Percentiles rank a stretch among this genome's conserved stretches.
phyloP scores from a whole-genome alignment of 2,888 invertebrate species.

The Idaea aversata region DNA sequence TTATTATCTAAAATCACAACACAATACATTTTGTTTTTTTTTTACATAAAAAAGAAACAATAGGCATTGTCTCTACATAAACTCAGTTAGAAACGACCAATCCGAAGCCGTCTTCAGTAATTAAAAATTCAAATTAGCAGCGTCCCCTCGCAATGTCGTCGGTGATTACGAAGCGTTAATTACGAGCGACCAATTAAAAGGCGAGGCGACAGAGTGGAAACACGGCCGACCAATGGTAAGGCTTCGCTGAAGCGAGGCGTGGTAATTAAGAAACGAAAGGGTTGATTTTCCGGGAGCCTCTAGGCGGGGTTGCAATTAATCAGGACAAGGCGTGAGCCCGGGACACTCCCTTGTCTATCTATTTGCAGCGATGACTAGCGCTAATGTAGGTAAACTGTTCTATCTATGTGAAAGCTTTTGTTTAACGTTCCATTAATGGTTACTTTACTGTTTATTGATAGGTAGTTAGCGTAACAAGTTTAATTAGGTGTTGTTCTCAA shows the following conservation, averaged over 20 bases:
- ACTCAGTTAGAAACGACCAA: conserved; percentile 56
- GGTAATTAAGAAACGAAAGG: conserved; percentile 77
- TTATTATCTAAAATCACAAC: no score
- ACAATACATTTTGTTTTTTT: no score
- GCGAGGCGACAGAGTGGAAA: conserved; percentile 59
- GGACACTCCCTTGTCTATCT: conserved; percentile 45
- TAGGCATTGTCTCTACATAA: conserved; percentile 63
- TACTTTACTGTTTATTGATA: conserved; percentile 17
- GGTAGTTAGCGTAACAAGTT: conserved; percentile 5
- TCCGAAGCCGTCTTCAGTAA: conserved; percentile 55
- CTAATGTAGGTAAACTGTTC: conserved; percentile 24
- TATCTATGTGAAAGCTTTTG: conserved; percentile 14
- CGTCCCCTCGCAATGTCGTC: conserved; percentile 68
- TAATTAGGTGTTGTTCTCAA: not conserved
- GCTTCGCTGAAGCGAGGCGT: conserved; percentile 71
- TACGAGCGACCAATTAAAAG: conserved; percentile 75
- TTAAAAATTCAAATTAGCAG: conserved; percentile 78
- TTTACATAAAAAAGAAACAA: conserved; percentile 36
- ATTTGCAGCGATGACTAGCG: conserved; percentile 30
- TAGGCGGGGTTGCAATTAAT: conserved; percentile 61
- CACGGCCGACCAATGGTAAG: conserved; percentile 57
- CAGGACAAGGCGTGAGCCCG: conserved; percentile 44
- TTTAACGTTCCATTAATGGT: conserved; percentile 20
- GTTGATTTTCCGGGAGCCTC: conserved; percentile 75
- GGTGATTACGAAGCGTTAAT: conserved; percentile 76